A percentile compares a stretch with the other conserved stretches of the same genome.
Evolutionary conservation across 2,888 invertebrate species (phyloP).

Genomic region (Drosophila sordidula): DNA sequence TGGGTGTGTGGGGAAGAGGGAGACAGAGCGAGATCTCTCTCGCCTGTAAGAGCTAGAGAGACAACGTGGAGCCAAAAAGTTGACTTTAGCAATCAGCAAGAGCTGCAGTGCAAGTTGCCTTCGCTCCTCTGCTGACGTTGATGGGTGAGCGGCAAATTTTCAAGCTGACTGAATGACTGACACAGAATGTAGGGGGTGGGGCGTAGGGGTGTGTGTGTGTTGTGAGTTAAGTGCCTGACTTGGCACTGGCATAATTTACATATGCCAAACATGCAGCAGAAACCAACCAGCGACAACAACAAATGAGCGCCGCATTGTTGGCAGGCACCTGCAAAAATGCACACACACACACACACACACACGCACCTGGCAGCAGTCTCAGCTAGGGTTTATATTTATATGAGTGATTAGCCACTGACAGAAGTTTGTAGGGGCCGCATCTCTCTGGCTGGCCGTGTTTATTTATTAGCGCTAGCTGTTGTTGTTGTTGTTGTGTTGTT

Average conservation of each 20-base stretch:
- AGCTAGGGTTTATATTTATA: conserved; percentile 70
- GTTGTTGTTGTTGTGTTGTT: conserved; percentile 6
- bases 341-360: conserved; percentile 6
- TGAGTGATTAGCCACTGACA: conserved; percentile 75
- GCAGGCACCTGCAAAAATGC: conserved; percentile 45
- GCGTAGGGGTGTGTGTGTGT: neutral
- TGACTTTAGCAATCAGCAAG: conserved; percentile 74
- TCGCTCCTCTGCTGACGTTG: conserved; percentile 32
- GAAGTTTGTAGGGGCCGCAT: conserved; percentile 18
- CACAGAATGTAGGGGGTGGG: conserved; percentile 12
- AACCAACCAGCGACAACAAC: conserved; percentile 22
- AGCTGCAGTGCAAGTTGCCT: conserved; percentile 32
- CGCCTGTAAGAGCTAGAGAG: conserved; percentile 2
- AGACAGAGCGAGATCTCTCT: too few species aligned
- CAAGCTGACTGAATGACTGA: conserved; percentile 43
- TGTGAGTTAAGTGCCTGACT: conserved; percentile 70
- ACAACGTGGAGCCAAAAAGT: conserved; percentile 41
- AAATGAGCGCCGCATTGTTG: conserved; percentile 60
- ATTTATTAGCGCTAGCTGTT: conserved; percentile 74
- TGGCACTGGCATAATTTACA: conserved; percentile 79
- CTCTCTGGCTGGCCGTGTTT: conserved; percentile 57
- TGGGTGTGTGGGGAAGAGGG: too few species aligned
- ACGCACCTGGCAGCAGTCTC: conserved; percentile 27
- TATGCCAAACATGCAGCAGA: conserved; percentile 65
- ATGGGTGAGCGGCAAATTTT: conserved; percentile 40